Base-by-base conservation (phyloP, 2,888 invertebrate species). In the Lepas anatifera region DNA sequence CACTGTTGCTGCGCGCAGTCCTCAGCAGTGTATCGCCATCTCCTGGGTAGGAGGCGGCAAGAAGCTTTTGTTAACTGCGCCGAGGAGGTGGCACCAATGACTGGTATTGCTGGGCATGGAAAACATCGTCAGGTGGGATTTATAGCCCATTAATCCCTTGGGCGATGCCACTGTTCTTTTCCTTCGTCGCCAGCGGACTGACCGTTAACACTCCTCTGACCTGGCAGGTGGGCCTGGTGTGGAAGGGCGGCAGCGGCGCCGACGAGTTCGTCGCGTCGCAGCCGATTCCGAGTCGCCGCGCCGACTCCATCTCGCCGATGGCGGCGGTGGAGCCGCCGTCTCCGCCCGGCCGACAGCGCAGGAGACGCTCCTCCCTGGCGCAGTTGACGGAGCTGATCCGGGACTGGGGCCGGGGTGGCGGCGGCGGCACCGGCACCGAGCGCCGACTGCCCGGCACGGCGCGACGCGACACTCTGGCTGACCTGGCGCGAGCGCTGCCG, bases 161-260 rank as follows among this genome's bases (percentile, higher is more conserved):
- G n/a, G n/a, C n/a, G n/a, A n/a, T n/a, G n/a, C n/a, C n/a, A n/a
- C n/a, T n/a, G n/a, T n/a, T n/a, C n/a, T n/a, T n/a, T n/a, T n/a
- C n/a, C n/a, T n/a, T n/a, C n/a, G n/a, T n/a, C n/a, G n/a, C n/a
- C n/a, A n/a, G n/a, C n/a, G n/a, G n/a, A n/a, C n/a, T n/a, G n/a
- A n/a, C n/a, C n/a, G n/a, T n/a, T n/a, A n/a, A n/a, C n/a, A n/a
- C n/a, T n/a, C n/a, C n/a, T n/a, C n/a, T n/a, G n/a, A n/a, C n/a
- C n/a, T n/a, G n/a, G n/a, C n/a, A n/a, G n/a, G 75, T 93, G 78
- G 93, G 92, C 68, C 83, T 94, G 81, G 89, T 92, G 80, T 94
- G 94, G 93, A 91, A 92, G 78, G 93, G 93, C 69, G 92, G 92
- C 79, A 94, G 93, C 81, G 93, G 93, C 76, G 93, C 92, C 90